Percentiles rank a stretch among this genome's conserved stretches.
Evolutionary conservation across 2,888 invertebrate genomes (phyloP).

Genomic region (Catocala fraxini): DNA sequence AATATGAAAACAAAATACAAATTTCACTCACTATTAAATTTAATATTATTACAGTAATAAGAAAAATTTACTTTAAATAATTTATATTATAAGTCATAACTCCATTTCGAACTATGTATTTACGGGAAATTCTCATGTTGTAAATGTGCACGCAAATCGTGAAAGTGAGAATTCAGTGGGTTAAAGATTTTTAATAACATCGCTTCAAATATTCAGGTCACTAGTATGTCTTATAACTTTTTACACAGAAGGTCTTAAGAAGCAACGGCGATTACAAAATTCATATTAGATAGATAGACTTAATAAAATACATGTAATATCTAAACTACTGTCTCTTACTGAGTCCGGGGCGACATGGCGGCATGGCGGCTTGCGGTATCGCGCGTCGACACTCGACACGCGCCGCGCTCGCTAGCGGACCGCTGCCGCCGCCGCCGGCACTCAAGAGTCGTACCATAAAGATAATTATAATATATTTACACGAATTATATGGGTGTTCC

Average conservation of each 20-base stretch:
- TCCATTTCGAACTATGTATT: slow-evolving; percentile 80
- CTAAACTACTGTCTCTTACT: slow-evolving; percentile 80
- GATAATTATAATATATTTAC: slow-evolving; percentile 86
- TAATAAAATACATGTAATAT: slow-evolving; percentile 86
- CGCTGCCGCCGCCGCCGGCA: slow-evolving; percentile 49
- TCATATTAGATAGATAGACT: slow-evolving; percentile 83
- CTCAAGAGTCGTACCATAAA: slow-evolving; percentile 82
- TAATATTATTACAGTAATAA: slow-evolving; percentile 86
- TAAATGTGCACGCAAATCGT: slow-evolving; percentile 84
- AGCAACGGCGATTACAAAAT: slow-evolving; percentile 87
- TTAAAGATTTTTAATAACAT: slow-evolving; percentile 79
- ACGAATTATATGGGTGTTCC: slow-evolving; percentile 84
- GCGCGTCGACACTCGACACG: slow-evolving; percentile 1
- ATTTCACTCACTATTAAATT: slow-evolving; percentile 88
- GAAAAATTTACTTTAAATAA: slow-evolving; percentile 84
- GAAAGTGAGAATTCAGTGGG: slow-evolving; percentile 86
- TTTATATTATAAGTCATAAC: slow-evolving; percentile 83
- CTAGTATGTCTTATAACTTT: slow-evolving; percentile 86
- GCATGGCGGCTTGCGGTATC: too few relatives aligned
- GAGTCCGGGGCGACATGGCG: slow-evolving; percentile 51
- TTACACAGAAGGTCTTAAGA: slow-evolving; percentile 86
- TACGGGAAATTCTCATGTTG: slow-evolving; percentile 78
- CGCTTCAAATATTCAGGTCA: slow-evolving; percentile 87
- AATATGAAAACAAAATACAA: slow-evolving; percentile 86
- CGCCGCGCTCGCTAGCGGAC: slow-evolving; percentile 27